Evolutionary conservation across 2,888 invertebrate species (phyloP).

Genomic region (Ommatoiulus sabulosus): DNA sequence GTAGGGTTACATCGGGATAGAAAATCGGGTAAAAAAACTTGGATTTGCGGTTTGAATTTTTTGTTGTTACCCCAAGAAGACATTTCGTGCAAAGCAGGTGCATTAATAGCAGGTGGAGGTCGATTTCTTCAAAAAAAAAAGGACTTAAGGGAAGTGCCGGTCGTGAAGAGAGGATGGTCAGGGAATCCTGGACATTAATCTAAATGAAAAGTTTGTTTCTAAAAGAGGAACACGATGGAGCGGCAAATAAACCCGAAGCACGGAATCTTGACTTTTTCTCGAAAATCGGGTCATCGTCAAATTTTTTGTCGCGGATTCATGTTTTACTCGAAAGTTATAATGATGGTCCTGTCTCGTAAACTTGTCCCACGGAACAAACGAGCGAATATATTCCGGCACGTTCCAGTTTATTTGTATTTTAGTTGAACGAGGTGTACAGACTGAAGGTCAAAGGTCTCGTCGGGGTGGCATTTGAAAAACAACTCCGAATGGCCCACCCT

Average conservation of each 20-base stretch:
- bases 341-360: background rate
- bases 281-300: background rate
- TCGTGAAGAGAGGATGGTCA: background rate
- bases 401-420: background rate
- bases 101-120: background rate
- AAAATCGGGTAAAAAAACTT: background rate
- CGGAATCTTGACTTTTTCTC: background rate
- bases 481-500: background rate
- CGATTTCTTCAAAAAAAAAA: conserved; percentile 5
- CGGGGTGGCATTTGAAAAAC: background rate
- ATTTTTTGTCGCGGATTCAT: background rate
- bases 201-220: conserved; percentile 11
- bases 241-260: background rate
- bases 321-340: background rate
- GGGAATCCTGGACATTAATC: background rate
- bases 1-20: background rate
- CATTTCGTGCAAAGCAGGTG: background rate
- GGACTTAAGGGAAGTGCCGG: background rate
- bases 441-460: background rate
- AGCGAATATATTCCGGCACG: background rate
- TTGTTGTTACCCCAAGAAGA: background rate
- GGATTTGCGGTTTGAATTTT: background rate
- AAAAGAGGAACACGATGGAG: background rate
- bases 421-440: background rate
- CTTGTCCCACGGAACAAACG: background rate